phyloP scores from a whole-genome alignment of 1,140 invertebrate species.

The Parasteatoda tepidariorum region DNA sequence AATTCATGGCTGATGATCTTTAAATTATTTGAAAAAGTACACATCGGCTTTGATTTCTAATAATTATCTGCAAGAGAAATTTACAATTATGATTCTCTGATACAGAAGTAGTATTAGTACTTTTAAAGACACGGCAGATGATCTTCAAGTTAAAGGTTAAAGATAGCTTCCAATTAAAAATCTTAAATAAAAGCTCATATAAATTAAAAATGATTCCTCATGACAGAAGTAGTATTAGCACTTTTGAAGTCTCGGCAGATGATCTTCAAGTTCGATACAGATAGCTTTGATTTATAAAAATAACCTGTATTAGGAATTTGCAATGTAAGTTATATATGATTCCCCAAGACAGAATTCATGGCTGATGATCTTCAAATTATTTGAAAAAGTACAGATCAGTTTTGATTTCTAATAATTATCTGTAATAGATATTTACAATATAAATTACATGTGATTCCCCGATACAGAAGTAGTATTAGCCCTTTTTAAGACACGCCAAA shows the following conservation, averaged over 20 bases:
- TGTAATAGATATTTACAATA: conserved; percentile 65
- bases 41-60: neutral
- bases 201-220: conserved; percentile 89
- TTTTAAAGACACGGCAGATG: conserved; percentile 88
- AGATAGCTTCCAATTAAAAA: neutral
- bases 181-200: conserved; percentile 68
- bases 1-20: conserved; percentile 86
- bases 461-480: conserved; percentile 86
- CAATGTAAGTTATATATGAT: conserved; percentile 87
- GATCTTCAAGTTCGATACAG: conserved; percentile 80
- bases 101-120: conserved; percentile 88
- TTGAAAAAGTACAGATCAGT: conserved; percentile 75
- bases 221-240: conserved; percentile 86
- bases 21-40: conserved; percentile 83
- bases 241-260: conserved; percentile 89
- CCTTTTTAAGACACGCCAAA: conserved; percentile 90
- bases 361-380: conserved; percentile 88
- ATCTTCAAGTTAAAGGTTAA: conserved; percentile 84
- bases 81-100: conserved; percentile 80
- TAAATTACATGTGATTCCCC: conserved; percentile 86
- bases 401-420: neutral
- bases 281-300: neutral
- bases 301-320: neutral
- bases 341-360: conserved; percentile 88
- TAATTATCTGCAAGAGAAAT: neutral